A percentile compares a stretch with the other conserved stretches of the same genome.
Evolutionary conservation across 1,140 invertebrate genomes (phyloP).

Genomic region (Cephus cinctus): DNA sequence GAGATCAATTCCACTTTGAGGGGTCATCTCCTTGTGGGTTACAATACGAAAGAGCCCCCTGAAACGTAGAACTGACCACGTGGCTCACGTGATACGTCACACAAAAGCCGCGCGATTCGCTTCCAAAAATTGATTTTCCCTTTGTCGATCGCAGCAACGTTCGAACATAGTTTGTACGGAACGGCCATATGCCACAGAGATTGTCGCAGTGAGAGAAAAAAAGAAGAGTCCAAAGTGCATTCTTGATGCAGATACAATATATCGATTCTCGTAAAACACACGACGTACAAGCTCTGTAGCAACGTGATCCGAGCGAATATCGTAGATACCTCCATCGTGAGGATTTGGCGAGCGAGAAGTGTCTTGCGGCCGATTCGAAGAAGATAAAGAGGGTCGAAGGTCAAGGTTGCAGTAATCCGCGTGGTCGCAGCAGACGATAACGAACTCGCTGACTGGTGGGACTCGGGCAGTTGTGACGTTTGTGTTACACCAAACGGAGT

Average conservation of each 20-base stretch:
- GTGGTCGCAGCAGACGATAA: constrained; percentile 59
- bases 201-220: background rate
- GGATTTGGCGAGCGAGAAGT: constrained; percentile 36
- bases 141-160: too few species aligned
- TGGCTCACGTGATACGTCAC: too few species aligned
- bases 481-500: constrained; percentile 53
- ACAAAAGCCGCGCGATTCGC: too few species aligned
- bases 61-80: too few species aligned
- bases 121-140: too few species aligned
- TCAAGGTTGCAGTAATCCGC: constrained; percentile 63
- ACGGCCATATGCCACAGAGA: background rate
- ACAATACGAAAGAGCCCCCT: too few species aligned
- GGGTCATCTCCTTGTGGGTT: too few species aligned
- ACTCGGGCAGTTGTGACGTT: constrained; percentile 37
- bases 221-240: background rate
- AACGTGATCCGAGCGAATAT: background rate
- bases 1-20: too few species aligned
- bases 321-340: constrained; percentile 42
- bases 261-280: too few species aligned
- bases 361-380: constrained; percentile 34
- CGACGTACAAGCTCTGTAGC: background rate
- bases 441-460: constrained; percentile 41
- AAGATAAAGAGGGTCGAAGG: constrained; percentile 49
- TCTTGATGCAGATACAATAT: too few species aligned
- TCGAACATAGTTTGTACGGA: too few species aligned